Evolutionary conservation across 1,140 invertebrate genomes (phyloP).

Genomic region (Drosophila orena): DNA sequence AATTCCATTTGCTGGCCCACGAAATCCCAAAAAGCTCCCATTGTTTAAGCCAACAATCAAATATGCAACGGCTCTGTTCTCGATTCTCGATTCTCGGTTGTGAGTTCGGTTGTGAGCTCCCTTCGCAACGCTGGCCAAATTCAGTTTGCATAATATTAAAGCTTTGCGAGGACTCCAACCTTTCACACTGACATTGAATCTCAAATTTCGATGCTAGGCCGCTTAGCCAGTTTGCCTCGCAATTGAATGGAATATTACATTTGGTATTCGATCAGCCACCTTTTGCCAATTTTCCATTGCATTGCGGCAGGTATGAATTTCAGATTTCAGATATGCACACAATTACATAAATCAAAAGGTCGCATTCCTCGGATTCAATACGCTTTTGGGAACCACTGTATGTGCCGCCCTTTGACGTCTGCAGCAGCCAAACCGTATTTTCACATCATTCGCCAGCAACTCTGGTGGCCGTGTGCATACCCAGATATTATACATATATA

Average conservation of each 20-base stretch:
- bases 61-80: conserved; percentile 55
- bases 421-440: conserved; percentile 58
- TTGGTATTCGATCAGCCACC: conserved; percentile 37
- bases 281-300: conserved; percentile 27
- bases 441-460: conserved; percentile 67
- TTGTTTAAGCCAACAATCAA: conserved; percentile 72
- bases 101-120: conserved; percentile 9
- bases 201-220: conserved; percentile 2
- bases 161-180: conserved; percentile 40
- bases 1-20: conserved; percentile 65
- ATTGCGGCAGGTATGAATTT: conserved; percentile 24
- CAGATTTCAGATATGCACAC: conserved; percentile 30
- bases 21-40: conserved; percentile 60
- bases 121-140: conserved; percentile 46
- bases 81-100: conserved; percentile 5
- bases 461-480: conserved; percentile 13
- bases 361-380: conserved; percentile 14
- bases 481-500: conserved; percentile 1
- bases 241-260: conserved; percentile 30
- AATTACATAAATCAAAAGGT: conserved; percentile 40
- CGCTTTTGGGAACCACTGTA: conserved; percentile 29
- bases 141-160: conserved; percentile 72
- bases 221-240: conserved; percentile 10
- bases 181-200: conserved; percentile 22
- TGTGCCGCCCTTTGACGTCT: conserved; percentile 18